These are phyloP conservation scores for Leptocoma aspasia DNA, from an alignment of 2,113 vertebrate genomes.

Conservation along the genomic window DNA sequence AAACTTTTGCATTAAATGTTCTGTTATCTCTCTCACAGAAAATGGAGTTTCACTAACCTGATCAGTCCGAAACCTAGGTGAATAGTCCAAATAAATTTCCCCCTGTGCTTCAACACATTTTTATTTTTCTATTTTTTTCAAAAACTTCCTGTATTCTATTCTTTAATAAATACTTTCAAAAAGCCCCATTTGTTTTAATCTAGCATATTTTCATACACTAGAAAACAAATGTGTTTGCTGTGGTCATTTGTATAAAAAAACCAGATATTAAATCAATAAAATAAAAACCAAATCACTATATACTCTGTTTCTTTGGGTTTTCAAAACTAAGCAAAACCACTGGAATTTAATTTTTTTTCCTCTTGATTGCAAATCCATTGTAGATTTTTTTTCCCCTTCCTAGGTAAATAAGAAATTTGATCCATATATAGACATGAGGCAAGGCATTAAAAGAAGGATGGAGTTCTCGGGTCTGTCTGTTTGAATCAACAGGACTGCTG, in stretches of 20 bases:
- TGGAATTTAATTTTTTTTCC: background rate
- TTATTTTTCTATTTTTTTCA: background rate
- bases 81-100: background rate
- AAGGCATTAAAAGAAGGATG: background rate
- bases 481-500: background rate
- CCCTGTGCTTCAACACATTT: background rate
- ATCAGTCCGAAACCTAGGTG: background rate
- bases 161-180: background rate
- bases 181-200: background rate
- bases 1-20: background rate
- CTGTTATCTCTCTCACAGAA: background rate
- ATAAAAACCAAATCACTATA: fast-evolving
- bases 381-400: background rate
- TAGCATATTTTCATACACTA: background rate
- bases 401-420: background rate
- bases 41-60: background rate
- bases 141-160: background rate
- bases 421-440: background rate
- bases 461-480: background rate
- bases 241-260: background rate
- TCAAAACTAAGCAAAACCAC: background rate
- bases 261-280: background rate
- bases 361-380: background rate
- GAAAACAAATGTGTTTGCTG: background rate
- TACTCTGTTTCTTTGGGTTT: background rate